phyloP scores from a whole-genome alignment of 2,888 invertebrate genomes.

The Adelphocoris suturalis region DNA sequence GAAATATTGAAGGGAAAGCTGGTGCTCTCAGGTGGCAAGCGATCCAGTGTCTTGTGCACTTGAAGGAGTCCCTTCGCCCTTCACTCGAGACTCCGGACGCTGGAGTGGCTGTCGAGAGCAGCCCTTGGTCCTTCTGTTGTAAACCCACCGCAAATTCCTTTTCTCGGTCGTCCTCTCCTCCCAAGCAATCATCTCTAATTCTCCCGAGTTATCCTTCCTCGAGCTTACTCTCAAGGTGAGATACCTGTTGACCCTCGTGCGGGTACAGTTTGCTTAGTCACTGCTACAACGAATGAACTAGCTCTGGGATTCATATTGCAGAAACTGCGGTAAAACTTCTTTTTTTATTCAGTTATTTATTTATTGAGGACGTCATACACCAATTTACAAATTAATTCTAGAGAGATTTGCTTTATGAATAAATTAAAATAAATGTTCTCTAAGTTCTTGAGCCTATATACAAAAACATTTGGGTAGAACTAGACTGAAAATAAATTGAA shows the following conservation, averaged over 20 bases:
- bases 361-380: no score
- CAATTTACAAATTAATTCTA: no score
- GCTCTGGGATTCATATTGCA: background rate
- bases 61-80: background rate
- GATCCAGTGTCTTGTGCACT: background rate
- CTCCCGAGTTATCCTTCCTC: background rate
- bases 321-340: no score
- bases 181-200: background rate
- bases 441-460: no score
- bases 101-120: slow-evolving; percentile 20
- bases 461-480: no score
- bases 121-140: slow-evolving; percentile 10
- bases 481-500: no score
- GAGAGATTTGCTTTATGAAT: no score
- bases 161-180: background rate
- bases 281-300: background rate
- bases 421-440: no score
- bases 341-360: no score
- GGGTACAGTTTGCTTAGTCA: background rate
- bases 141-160: slow-evolving; percentile 25
- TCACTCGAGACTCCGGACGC: background rate
- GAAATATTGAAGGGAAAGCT: background rate
- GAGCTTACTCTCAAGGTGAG: background rate
- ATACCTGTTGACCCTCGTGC: background rate
- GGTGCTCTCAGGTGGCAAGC: background rate